These are phyloP conservation scores for Marmota monax DNA, from an alignment of 2,113 vertebrate species.

Conservation along the genomic window DNA sequence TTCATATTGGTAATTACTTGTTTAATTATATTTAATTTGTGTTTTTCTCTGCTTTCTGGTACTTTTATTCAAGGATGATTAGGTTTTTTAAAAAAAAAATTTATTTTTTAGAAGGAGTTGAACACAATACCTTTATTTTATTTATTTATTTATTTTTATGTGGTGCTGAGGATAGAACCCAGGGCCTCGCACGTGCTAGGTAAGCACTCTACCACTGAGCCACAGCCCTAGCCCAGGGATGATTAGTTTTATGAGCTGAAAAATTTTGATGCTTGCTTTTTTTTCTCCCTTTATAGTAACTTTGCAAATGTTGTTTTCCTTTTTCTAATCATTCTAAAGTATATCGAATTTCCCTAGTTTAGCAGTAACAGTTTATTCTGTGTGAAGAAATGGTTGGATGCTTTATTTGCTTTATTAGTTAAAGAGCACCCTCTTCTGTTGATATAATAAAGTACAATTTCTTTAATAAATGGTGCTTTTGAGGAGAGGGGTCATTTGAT, in stretches of 20 bases:
- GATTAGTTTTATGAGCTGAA: conserved; percentile 29
- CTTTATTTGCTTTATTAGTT: conserved; percentile 60
- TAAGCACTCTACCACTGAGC: too few species aligned
- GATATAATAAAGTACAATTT: conserved; percentile 56
- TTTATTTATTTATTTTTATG: too few species aligned
- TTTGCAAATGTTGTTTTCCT: background rate
- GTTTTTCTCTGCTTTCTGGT: background rate
- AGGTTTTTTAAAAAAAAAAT: background rate
- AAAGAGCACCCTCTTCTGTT: conserved; percentile 80
- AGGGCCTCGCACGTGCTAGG: too few species aligned
- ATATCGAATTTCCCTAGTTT: background rate
- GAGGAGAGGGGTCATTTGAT: background rate
- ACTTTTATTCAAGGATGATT: background rate
- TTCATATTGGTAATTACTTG: conserved; percentile 35
- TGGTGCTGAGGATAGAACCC: too few species aligned
- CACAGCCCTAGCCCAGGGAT: background rate
- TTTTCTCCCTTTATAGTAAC: background rate
- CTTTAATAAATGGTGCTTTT: conserved; percentile 21
- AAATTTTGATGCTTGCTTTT: conserved; percentile 12
- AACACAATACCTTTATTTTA: too few species aligned
- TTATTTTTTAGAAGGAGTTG: too few species aligned
- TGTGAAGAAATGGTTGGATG: background rate
- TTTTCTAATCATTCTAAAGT: conserved; percentile 39
- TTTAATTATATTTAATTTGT: conserved; percentile 45
- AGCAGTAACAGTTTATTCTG: background rate